Base-by-base conservation (phyloP, 2,113 vertebrate species). In the Myrmecophaga tridactyla region DNA sequence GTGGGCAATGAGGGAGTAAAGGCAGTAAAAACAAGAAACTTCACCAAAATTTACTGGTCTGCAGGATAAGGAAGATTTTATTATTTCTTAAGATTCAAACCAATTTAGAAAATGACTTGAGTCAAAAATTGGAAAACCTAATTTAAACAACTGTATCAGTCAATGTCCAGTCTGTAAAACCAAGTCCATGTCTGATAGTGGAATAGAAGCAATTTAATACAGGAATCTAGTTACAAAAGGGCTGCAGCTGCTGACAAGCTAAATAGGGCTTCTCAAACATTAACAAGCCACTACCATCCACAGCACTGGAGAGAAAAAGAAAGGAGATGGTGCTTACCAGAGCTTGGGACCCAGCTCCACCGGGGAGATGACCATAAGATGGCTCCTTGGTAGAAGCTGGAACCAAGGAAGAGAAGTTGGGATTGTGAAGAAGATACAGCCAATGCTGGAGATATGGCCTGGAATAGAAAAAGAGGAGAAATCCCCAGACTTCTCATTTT, bases 81-180 rank as follows among this genome's bases (percentile, higher is more conserved):
- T 41, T 93, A 76, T 73, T 70, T 90, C 14, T 86, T 81, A 82
- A 95, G 31, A 15, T 60, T 85, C 85, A 12, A 77, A 73, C 86
- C 31, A 36, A 93, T 77, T 90, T 39, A 46, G n/a, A 67, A 84
- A 72, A 34, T 72, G 21, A 72, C n/a, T 48, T 73, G 8, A 72
- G 11, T 76, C 53, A 88, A 72, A 34, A 43, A 90, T 78, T 23
- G n/a, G 11, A 65, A 91, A 93, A 83, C 34, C 46, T 46, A 93
- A 21, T 23, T n/a, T 72, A 58, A 83, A 7, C 39, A 21, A 18
- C 29, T 67, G 1, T 7, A 62, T 58, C 23, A 41, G 4, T 67
- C 29, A 89, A 23, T 13, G 78, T 78, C 51, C 9, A 77, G n/a
- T 85, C 62, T 78, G 82, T 11, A 85, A 83, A 84, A 18, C 56